Evolutionary conservation across 1,140 invertebrate genomes (phyloP).

Genomic region (Tetragnatha versicolor): DNA sequence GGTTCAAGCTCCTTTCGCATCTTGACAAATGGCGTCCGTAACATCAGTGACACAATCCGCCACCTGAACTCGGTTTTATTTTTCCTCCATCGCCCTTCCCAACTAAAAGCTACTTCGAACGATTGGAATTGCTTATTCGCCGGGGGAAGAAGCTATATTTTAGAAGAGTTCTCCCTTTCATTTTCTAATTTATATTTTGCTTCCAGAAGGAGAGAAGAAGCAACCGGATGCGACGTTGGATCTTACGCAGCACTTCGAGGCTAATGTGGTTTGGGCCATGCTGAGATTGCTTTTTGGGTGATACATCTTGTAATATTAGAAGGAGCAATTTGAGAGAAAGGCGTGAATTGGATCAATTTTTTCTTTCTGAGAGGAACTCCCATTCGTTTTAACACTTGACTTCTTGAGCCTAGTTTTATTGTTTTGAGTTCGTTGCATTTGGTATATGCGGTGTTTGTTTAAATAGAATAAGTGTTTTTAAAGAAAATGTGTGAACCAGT

Average conservation of each 20-base stretch:
- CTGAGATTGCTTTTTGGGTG: background rate
- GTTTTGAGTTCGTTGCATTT: no score
- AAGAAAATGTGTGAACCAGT: no score
- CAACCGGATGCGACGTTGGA: background rate
- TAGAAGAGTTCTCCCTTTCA: background rate
- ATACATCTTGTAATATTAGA: background rate
- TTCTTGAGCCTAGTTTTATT: no score
- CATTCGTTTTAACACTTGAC: no score
- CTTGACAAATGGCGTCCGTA: background rate
- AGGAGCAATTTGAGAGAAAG: no score
- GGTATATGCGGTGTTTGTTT: no score
- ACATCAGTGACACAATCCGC: background rate
- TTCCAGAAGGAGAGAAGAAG: background rate
- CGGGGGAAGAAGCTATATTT: background rate
- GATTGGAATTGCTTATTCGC: conserved; percentile 18
- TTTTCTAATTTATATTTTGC: background rate
- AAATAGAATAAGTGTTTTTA: no score
- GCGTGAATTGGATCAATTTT: no score
- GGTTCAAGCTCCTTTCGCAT: no score
- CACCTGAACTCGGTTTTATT: background rate
- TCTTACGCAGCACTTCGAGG: background rate
- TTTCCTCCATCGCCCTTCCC: background rate
- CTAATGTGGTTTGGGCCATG: background rate
- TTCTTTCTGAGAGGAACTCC: no score
- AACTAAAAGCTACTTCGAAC: conserved; percentile 1